Evolutionary conservation across 2,113 vertebrate species (phyloP).

Genomic region (Tyto alba): DNA sequence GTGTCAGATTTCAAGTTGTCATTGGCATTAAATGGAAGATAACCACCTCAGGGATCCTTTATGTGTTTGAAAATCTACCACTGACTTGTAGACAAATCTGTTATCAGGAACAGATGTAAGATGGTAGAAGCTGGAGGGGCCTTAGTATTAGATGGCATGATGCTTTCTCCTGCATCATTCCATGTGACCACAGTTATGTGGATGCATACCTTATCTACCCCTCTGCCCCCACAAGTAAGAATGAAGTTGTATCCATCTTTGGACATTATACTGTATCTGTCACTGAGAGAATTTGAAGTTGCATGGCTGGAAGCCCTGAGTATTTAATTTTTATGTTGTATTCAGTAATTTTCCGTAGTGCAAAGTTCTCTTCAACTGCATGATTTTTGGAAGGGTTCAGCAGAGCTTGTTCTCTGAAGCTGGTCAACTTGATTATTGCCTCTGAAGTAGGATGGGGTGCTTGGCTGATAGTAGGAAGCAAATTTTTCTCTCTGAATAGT

Average conservation of each 20-base stretch:
- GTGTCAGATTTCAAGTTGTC: not conserved
- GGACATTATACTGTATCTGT: not conserved
- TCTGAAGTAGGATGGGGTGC: not conserved
- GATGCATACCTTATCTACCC: not conserved
- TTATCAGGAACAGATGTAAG: not conserved
- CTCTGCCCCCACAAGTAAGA: not conserved
- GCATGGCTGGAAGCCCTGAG: not conserved
- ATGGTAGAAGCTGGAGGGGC: not conserved
- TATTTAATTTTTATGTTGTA: not conserved
- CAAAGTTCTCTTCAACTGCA: not conserved
- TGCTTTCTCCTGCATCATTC: not conserved
- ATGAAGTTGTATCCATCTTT: not conserved
- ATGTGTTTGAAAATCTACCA: not conserved
- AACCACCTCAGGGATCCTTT: not conserved
- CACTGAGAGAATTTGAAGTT: not conserved
- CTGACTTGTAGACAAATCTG: not conserved
- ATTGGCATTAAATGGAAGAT: not conserved
- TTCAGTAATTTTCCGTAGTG: not conserved
- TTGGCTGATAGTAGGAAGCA: not conserved
- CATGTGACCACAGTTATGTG: not conserved
- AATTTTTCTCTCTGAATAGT: not conserved
- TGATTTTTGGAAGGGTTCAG: not conserved
- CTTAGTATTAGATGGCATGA: not conserved
- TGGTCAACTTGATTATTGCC: not conserved
- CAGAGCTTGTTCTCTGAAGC: not conserved